These are phyloP conservation scores for Drosophila simulans DNA, from an alignment of 1,140 invertebrate species.

Conservation along the genomic window DNA sequence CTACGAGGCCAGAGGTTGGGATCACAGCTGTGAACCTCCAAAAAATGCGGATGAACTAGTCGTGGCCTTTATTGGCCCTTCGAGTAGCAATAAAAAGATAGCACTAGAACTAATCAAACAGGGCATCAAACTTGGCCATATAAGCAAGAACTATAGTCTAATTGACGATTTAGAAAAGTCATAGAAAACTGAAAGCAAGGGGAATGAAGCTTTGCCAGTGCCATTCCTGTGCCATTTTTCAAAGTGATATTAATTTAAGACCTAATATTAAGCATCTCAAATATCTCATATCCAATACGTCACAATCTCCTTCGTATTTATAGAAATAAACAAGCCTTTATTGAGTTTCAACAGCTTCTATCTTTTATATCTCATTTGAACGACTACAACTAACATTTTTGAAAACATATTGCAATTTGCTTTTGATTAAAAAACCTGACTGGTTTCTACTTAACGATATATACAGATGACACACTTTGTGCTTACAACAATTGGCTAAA, in stretches of 20 bases:
- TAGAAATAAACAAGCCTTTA: conserved; percentile 60
- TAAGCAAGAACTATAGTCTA: conserved; percentile 87
- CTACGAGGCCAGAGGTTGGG: conserved; percentile 90
- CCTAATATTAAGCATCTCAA: neutral
- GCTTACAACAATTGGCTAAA: conserved; percentile 73
- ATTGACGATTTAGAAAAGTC: conserved; percentile 84
- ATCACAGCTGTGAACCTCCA: conserved; percentile 77
- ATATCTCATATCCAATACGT: conserved; percentile 2
- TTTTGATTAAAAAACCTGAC: conserved; percentile 40
- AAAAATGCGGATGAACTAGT: conserved; percentile 15
- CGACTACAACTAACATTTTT: conserved; percentile 49
- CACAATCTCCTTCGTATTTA: conserved; percentile 12
- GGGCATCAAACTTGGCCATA: conserved; percentile 86
- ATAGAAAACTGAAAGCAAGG: conserved; percentile 4
- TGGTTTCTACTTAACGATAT: conserved; percentile 62
- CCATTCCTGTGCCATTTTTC: conserved; percentile 27
- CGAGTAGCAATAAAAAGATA: conserved; percentile 34
- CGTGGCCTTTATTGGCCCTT: conserved; percentile 55
- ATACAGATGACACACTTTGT: conserved; percentile 75
- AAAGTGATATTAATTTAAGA: conserved; percentile 39
- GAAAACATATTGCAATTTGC: conserved; percentile 46
- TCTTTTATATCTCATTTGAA: conserved; percentile 19
- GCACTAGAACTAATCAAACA: conserved; percentile 81
- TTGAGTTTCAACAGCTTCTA: conserved; percentile 47
- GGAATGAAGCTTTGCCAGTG: conserved; percentile 3